These are phyloP conservation scores for Labia minor DNA, from an alignment of 2,888 invertebrate genomes.

Conservation along the genomic window DNA sequence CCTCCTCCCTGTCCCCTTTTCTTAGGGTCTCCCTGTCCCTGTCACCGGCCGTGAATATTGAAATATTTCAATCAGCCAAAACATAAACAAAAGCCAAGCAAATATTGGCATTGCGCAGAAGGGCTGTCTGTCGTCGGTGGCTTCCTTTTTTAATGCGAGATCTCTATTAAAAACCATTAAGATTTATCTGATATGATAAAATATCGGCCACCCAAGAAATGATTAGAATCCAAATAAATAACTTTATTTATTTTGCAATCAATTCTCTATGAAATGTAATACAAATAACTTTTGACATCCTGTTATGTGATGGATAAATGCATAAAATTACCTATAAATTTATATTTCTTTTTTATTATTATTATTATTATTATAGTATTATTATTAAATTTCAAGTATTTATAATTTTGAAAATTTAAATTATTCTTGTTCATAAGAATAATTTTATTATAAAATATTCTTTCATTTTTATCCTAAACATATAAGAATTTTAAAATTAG, in stretches of 20 bases:
- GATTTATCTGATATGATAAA: slow-evolving; percentile 3
- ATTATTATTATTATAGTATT: no score
- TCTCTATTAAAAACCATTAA: slow-evolving; percentile 4
- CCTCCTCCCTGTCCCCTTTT: no score
- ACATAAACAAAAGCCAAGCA: slow-evolving; percentile 1
- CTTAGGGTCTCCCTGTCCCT: neutral
- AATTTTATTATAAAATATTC: no score
- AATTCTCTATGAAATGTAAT: neutral
- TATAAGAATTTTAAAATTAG: no score
- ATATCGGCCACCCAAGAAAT: neutral
- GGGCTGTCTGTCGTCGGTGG: neutral
- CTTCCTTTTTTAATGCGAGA: slow-evolving; percentile 13
- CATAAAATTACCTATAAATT: no score
- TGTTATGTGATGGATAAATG: no score
- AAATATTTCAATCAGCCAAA: slow-evolving; percentile 13
- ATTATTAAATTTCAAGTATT: no score
- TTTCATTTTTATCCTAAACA: no score
- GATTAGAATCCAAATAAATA: slow-evolving; percentile 5
- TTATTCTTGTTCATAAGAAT: no score
- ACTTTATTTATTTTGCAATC: neutral
- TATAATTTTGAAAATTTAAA: no score
- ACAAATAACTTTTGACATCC: no score
- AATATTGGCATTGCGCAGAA: slow-evolving; percentile 13
- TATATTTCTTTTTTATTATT: no score
- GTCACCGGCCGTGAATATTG: slow-evolving; percentile 13